phyloP scores from a whole-genome alignment of 1,140 invertebrate genomes.

The Meloidogyne hapla region DNA sequence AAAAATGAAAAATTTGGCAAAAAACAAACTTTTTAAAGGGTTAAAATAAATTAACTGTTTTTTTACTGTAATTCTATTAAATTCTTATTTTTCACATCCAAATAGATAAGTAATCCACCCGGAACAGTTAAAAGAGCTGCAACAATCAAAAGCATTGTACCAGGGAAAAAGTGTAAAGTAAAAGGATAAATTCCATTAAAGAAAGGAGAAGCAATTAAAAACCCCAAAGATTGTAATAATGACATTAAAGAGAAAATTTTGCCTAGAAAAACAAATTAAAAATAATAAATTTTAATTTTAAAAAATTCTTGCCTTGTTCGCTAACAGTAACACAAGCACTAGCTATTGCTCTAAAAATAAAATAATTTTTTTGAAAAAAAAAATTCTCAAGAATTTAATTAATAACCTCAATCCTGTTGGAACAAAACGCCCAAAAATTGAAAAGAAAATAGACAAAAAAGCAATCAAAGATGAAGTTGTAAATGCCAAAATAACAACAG shows the following conservation, averaged over 20 bases:
- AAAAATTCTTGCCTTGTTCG: constrained; percentile 50
- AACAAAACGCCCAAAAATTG: constrained; percentile 52
- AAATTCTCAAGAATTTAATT: too few species aligned
- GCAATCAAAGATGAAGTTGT: constrained; percentile 32
- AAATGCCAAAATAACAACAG: constrained; percentile 49
- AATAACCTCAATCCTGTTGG: constrained; percentile 44
- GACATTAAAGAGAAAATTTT: constrained; percentile 52
- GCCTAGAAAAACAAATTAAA: constrained; percentile 34
- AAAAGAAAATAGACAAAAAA: constrained; percentile 38
- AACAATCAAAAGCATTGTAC: constrained; percentile 47
- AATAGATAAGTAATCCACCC: constrained; percentile 26
- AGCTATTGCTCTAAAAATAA: constrained; percentile 35
- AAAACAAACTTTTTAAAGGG: too few species aligned
- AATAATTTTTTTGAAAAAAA: too few species aligned
- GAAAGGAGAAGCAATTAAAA: constrained; percentile 51
- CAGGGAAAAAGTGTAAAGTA: constrained; percentile 54
- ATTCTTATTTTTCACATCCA: not conserved
- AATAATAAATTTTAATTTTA: not conserved
- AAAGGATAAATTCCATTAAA: constrained; percentile 59
- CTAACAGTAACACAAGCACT: constrained; percentile 45
- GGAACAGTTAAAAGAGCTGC: constrained; percentile 33
- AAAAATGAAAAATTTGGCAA: too few species aligned
- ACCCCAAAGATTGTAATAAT: constrained; percentile 51
- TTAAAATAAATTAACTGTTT: too few species aligned
- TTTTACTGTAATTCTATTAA: too few species aligned